A percentile compares a stretch with the other conserved stretches of the same genome.
Evolutionary conservation across 1,140 invertebrate genomes (phyloP).

Genomic region (Drosophila sp.): DNA sequence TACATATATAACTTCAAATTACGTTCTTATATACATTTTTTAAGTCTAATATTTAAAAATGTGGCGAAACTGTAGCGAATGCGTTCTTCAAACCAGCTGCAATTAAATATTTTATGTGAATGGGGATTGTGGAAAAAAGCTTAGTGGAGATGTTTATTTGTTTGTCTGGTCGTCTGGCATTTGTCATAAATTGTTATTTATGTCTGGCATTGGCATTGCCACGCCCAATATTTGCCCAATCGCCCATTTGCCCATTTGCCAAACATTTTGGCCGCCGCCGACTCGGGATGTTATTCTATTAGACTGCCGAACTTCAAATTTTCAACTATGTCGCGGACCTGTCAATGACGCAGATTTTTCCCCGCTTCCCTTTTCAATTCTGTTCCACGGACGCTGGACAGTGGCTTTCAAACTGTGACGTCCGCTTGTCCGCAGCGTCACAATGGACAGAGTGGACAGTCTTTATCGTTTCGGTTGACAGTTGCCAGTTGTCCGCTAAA

Average conservation of each 20-base stretch:
- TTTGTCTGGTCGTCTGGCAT: conserved; percentile 50
- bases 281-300: conserved; percentile 44
- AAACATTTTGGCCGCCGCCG: conserved; percentile 3
- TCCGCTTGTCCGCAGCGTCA: conserved; percentile 25
- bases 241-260: background rate
- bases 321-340: conserved; percentile 26
- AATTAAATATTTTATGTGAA: conserved; percentile 49
- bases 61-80: background rate
- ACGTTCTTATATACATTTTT: no score
- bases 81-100: conserved; percentile 11
- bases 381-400: background rate
- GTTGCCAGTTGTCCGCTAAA: conserved; percentile 14
- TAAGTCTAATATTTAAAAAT: background rate
- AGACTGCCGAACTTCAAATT: conserved; percentile 44
- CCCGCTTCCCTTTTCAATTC: background rate
- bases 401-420: conserved; percentile 25
- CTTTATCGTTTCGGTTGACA: background rate
- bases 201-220: conserved; percentile 42
- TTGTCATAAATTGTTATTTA: conserved; percentile 59
- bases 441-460: background rate
- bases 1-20: no score
- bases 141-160: conserved; percentile 47
- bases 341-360: conserved; percentile 24
- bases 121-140: conserved; percentile 31
- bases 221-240: conserved; percentile 22